Evolutionary conservation across 2,113 vertebrate species (phyloP).

Genomic region (Strigops habroptila): DNA sequence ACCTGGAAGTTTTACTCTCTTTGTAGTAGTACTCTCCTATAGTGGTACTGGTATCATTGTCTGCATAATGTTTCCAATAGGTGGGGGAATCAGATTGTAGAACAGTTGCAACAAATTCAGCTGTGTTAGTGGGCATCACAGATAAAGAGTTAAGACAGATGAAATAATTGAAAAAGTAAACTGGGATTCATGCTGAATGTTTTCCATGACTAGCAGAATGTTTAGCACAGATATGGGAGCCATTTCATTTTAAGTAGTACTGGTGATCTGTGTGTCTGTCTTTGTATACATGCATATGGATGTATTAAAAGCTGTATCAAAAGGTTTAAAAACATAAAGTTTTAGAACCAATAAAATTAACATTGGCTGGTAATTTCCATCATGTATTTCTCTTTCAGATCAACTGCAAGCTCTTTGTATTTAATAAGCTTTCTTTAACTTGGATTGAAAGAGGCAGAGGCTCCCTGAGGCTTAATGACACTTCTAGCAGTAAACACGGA

Average conservation of each 20-base stretch:
- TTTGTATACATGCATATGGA: background rate
- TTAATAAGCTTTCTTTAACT: conserved; percentile 74
- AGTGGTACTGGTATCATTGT: background rate
- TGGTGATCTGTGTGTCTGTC: background rate
- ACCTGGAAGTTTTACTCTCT: background rate
- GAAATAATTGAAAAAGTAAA: background rate
- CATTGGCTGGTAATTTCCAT: background rate
- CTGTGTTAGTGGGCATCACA: background rate
- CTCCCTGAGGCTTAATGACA: conserved; percentile 80
- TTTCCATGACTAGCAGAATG: background rate
- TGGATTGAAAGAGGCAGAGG: conserved; percentile 85
- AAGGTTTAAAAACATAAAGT: background rate
- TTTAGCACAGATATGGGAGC: background rate
- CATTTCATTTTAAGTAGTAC: background rate
- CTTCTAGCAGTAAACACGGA: conserved; percentile 61
- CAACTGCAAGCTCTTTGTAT: conserved; percentile 81
- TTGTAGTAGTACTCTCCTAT: background rate
- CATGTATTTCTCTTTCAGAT: conserved; percentile 70
- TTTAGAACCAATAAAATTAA: background rate
- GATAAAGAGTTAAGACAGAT: background rate
- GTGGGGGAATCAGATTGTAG: background rate
- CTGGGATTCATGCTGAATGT: background rate
- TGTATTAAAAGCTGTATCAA: background rate
- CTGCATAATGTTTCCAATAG: background rate
- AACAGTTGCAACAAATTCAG: background rate